Conservation (phyloP, 2,797 vertebrate species). For the Anguilla marmorata region DNA sequence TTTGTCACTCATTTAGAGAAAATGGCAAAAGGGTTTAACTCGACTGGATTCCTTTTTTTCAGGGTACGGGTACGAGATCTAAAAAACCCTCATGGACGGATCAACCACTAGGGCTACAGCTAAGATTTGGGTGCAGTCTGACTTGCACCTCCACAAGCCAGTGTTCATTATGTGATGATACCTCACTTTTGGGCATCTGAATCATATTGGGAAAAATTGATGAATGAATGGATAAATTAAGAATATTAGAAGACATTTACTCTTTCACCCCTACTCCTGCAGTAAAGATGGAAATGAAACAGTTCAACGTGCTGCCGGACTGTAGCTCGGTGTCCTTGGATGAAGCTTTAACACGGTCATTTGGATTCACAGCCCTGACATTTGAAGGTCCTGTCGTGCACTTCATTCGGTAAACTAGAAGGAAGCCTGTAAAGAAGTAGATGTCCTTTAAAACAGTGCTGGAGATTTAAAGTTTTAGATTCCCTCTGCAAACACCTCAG, state of each 20-base stretch:
- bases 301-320: neutral
- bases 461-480: neutral
- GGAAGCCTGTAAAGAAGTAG: neutral
- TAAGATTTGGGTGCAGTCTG: neutral
- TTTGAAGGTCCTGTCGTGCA: neutral
- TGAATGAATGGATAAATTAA: neutral
- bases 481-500: neutral
- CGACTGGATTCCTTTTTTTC: neutral
- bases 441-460: neutral
- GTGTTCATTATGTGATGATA: neutral
- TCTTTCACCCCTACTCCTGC: neutral
- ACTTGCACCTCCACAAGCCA: neutral
- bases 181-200: neutral
- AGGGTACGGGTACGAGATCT: neutral
- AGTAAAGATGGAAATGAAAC: neutral
- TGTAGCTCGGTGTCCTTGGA: neutral
- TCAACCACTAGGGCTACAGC: neutral
- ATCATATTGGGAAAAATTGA: neutral
- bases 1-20: slow-evolving; percentile 41
- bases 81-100: neutral
- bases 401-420: neutral
- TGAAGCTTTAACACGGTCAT: neutral
- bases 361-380: neutral
- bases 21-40: slow-evolving; percentile 39
- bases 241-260: neutral